Evolutionary conservation across 2,888 invertebrate species (phyloP).

Genomic region (Tanaodytes sp.): DNA sequence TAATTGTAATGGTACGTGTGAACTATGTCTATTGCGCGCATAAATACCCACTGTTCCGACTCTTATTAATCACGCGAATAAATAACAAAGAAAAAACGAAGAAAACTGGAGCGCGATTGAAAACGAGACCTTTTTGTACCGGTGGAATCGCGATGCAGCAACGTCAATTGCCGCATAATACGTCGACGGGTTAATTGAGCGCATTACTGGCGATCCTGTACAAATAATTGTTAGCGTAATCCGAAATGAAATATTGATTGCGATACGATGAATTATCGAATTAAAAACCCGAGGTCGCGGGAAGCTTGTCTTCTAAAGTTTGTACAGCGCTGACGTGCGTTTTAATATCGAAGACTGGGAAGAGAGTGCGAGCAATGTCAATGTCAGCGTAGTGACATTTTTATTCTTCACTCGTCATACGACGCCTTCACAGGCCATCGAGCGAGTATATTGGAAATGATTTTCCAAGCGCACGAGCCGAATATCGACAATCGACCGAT

Average conservation of each 20-base stretch:
- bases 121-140: background rate
- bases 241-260: constrained; percentile 24
- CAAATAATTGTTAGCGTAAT: constrained; percentile 17
- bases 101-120: background rate
- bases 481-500: constrained; percentile 30
- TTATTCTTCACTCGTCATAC: constrained; percentile 41
- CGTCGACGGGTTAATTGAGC: constrained; percentile 16
- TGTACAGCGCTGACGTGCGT: constrained; percentile 31
- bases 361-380: constrained; percentile 47
- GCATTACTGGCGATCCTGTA: constrained; percentile 7
- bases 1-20: background rate
- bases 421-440: constrained; percentile 48
- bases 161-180: constrained; percentile 3
- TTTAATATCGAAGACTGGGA: constrained; percentile 39
- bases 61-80: background rate
- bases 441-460: constrained; percentile 41
- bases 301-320: too few species aligned
- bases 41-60: background rate
- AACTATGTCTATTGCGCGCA: background rate
- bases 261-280: constrained; percentile 14
- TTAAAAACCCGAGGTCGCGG: constrained; percentile 21
- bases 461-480: constrained; percentile 38
- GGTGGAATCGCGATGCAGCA: background rate
- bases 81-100: background rate
- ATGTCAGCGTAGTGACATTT: constrained; percentile 48